Percentiles rank a stretch among this genome's conserved stretches.
phyloP scores from a whole-genome alignment of 1,140 invertebrate species.

The Ephestia elutella region DNA sequence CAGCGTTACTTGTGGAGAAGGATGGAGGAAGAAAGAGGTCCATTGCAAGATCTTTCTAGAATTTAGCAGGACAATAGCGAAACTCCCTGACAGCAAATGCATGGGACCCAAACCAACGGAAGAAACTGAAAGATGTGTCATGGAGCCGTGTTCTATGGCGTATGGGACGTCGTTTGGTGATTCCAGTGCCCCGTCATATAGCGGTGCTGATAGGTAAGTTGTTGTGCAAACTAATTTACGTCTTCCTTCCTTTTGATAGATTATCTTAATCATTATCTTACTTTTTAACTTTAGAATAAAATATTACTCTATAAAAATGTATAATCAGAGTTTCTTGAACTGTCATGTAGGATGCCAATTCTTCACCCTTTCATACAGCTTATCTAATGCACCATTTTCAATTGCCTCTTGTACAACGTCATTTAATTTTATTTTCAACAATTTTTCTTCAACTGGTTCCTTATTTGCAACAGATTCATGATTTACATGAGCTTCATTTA shows the following conservation, averaged over 20 bases:
- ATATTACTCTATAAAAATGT: no score
- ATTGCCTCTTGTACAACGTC: conserved; percentile 51
- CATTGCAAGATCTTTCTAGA: conserved; percentile 95
- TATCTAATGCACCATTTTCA: conserved; percentile 43
- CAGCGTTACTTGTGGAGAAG: conserved; percentile 92
- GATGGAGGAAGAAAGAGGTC: conserved; percentile 85
- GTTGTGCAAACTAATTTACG: no score
- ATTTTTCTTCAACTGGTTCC: conserved; percentile 17
- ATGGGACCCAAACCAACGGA: conserved; percentile 86
- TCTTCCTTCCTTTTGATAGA: no score
- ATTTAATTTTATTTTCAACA: conserved; percentile 43
- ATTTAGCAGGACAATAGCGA: conserved; percentile 89
- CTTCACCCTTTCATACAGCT: conserved; percentile 28
- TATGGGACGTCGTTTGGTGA: conserved; percentile 78
- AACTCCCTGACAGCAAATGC: conserved; percentile 91
- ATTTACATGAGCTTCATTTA: conserved; percentile 21
- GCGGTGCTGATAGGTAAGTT: conserved; percentile 52
- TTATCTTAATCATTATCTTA: no score
- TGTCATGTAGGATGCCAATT: neutral
- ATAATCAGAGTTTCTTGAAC: no score
- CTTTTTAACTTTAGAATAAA: no score
- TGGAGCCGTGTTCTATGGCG: conserved; percentile 82
- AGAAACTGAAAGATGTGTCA: conserved; percentile 85
- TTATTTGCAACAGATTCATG: conserved; percentile 18
- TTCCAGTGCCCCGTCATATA: conserved; percentile 73